Evolutionary conservation across 2,888 invertebrate species (phyloP).

Genomic region (Callosobruchus maculatus): DNA sequence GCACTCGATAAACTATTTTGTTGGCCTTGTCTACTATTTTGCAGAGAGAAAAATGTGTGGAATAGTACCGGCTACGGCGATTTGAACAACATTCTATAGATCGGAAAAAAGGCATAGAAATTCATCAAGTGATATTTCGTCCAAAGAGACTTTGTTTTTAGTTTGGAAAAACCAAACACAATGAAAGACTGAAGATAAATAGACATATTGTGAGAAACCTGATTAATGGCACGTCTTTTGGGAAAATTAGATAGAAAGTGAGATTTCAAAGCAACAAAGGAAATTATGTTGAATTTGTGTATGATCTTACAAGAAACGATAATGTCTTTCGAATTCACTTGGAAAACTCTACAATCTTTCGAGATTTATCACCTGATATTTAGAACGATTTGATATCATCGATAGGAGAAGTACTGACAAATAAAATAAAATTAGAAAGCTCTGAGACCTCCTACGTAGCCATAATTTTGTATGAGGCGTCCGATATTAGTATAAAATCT

Average conservation of each 20-base stretch:
- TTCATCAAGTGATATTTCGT: too few relatives aligned
- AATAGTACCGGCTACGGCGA: too few relatives aligned
- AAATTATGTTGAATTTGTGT: conserved; percentile 5
- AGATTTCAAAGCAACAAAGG: conserved; percentile 1
- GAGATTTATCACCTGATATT: conserved; percentile 13
- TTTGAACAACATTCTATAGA: too few relatives aligned
- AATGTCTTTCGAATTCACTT: conserved; percentile 9
- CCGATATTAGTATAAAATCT: conserved; percentile 23
- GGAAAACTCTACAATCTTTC: conserved; percentile 10
- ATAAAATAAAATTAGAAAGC: conserved; percentile 9
- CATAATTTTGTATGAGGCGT: conserved; percentile 18
- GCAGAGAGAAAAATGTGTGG: too few relatives aligned
- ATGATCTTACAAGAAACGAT: conserved; percentile 1
- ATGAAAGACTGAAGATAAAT: conserved; percentile 2
- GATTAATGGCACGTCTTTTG: conserved; percentile 2
- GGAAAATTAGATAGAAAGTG: conserved; percentile 5
- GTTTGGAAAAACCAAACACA: too few relatives aligned
- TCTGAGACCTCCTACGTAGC: conserved; percentile 8
- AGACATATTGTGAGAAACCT: conserved; percentile 6
- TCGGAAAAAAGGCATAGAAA: too few relatives aligned
- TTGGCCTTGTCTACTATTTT: too few relatives aligned
- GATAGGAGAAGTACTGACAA: neutral
- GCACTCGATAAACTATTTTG: too few relatives aligned
- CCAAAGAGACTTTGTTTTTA: too few relatives aligned
- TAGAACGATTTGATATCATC: conserved; percentile 18